Percentiles rank a stretch among this genome's conserved stretches.
phyloP scores from a whole-genome alignment of 2,113 vertebrate genomes.

The Carassius auratus region DNA sequence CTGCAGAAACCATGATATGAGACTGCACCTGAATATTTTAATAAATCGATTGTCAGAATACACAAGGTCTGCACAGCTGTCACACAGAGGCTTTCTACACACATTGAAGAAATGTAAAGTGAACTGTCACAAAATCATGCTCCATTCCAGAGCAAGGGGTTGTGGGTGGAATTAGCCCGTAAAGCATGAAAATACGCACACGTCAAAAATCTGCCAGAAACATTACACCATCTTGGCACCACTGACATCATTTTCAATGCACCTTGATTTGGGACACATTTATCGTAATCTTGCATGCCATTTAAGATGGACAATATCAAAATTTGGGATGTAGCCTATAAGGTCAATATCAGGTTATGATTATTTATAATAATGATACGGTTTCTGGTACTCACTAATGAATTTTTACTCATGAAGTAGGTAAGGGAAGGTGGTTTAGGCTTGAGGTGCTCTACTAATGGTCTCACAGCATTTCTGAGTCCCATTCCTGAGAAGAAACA shows the following conservation, averaged over 20 bases:
- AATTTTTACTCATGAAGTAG: background rate
- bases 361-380: background rate
- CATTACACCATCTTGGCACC: background rate
- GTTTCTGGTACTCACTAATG: background rate
- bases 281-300: background rate
- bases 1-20: background rate
- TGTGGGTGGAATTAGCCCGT: background rate
- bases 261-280: background rate
- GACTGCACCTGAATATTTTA: background rate
- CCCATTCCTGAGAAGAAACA: background rate
- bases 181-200: background rate
- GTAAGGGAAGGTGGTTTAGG: background rate
- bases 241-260: background rate
- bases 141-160: background rate
- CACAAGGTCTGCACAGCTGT: background rate
- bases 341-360: background rate
- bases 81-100: background rate
- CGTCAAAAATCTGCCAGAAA: background rate
- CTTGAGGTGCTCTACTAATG: background rate
- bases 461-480: background rate
- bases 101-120: background rate
- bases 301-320: background rate
- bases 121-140: background rate
- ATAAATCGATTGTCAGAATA: background rate
- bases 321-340: background rate